These are phyloP conservation scores for Corydoras maculifer DNA, from an alignment of 2,113 vertebrate genomes.

Conservation along the genomic window DNA sequence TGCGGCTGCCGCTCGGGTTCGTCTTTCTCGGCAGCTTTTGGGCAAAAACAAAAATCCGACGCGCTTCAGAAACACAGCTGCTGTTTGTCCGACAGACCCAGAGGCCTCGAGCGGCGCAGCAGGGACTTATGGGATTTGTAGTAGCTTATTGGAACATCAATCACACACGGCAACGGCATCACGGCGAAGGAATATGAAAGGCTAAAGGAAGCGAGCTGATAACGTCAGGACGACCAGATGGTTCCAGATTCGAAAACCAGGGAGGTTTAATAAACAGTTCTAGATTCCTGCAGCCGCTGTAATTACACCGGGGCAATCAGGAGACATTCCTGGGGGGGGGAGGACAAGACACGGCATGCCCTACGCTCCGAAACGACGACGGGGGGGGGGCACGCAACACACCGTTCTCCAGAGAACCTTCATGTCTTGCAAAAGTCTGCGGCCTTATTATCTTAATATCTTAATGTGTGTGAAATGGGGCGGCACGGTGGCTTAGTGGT, in stretches of 20 bases:
- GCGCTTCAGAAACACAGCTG: too few relatives aligned
- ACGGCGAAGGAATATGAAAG: too few relatives aligned
- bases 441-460: too few relatives aligned
- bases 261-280: too few relatives aligned
- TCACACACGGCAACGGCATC: background rate
- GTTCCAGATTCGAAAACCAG: too few relatives aligned
- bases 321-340: background rate
- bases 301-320: background rate
- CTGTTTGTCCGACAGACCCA: background rate
- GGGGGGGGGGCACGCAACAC: background rate
- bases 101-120: background rate
- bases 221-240: too few relatives aligned
- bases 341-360: background rate
- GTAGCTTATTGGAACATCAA: conserved; percentile 1
- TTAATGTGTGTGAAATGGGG: too few relatives aligned
- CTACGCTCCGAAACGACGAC: background rate
- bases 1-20: too few relatives aligned
- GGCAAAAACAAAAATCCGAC: too few relatives aligned
- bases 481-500: too few relatives aligned
- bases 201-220: too few relatives aligned
- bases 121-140: background rate
- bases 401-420: background rate
- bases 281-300: background rate
- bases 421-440: background rate
- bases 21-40: too few relatives aligned